These are phyloP conservation scores for Emydoidea blandingii DNA, from an alignment of 2,797 vertebrate genomes.

Conservation along the genomic window DNA sequence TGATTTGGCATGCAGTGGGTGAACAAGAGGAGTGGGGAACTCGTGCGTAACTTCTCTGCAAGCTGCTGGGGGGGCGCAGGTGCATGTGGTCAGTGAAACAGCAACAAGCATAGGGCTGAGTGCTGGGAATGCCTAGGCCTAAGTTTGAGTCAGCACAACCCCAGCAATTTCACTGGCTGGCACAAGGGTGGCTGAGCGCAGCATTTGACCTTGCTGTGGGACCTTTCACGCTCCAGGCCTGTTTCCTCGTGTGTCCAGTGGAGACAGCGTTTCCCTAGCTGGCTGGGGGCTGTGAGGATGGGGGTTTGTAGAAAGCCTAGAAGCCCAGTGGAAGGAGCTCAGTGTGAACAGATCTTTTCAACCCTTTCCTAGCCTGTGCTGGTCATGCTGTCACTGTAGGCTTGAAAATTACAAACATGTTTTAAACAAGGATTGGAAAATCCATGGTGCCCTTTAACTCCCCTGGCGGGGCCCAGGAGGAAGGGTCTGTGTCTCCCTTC, in stretches of 20 bases:
- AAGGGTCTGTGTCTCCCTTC: too few species aligned
- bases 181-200: too few species aligned
- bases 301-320: neutral
- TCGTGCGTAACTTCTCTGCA: neutral
- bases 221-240: rapidly evolving
- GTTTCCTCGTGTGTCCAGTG: neutral
- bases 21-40: neutral
- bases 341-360: rapidly evolving
- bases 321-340: neutral
- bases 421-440: neutral
- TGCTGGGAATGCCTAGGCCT: too few species aligned
- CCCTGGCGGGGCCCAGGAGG: neutral
- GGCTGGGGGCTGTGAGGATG: neutral
- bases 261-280: neutral
- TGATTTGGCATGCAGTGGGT: neutral
- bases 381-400: neutral
- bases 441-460: neutral
- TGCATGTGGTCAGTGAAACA: too few species aligned
- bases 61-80: too few species aligned
- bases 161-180: too few species aligned
- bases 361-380: rapidly evolving
- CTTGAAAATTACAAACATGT: rapidly evolving
- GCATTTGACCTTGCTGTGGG: too few species aligned
- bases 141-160: too few species aligned
- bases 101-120: too few species aligned